Evolutionary conservation across 2,888 invertebrate genomes (phyloP).

Genomic region (Nomada fabriciana): DNA sequence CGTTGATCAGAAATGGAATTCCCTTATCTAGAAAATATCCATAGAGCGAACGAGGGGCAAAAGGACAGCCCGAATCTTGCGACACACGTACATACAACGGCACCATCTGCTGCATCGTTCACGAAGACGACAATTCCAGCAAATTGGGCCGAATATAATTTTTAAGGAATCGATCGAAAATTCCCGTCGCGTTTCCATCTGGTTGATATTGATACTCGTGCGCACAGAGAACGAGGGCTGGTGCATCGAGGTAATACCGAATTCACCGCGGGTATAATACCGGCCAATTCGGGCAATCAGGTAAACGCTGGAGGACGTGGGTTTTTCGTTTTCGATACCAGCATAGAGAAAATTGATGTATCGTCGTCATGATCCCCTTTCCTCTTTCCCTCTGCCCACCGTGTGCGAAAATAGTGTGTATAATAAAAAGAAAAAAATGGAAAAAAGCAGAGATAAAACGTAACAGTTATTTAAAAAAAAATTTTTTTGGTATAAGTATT

Average conservation of each 20-base stretch:
- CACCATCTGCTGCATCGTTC: slow-evolving; percentile 43
- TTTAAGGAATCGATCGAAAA: slow-evolving; percentile 66
- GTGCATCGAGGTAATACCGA: slow-evolving; percentile 53
- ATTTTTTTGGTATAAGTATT: no score
- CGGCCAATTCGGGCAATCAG: slow-evolving; percentile 66
- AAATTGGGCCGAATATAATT: slow-evolving; percentile 72
- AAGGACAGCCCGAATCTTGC: slow-evolving; percentile 37
- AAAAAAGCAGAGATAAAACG: no score
- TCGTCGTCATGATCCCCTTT: not conserved
- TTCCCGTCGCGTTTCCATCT: slow-evolving; percentile 58
- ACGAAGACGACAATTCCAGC: slow-evolving; percentile 59
- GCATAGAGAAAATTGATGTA: not conserved
- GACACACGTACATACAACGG: not conserved
- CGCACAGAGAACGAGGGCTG: slow-evolving; percentile 1
- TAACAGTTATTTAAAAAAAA: no score
- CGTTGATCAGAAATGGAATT: slow-evolving; percentile 35
- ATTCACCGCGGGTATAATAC: slow-evolving; percentile 63
- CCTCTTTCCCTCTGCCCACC: not conserved
- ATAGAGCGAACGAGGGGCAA: not conserved
- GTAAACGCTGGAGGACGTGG: slow-evolving; percentile 58
- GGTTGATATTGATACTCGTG: slow-evolving; percentile 55
- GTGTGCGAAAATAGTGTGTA: no score
- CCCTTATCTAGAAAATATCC: slow-evolving; percentile 21
- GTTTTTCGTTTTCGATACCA: slow-evolving; percentile 37
- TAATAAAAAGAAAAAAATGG: no score